A percentile compares a stretch with the other conserved stretches of the same genome.
These are phyloP conservation scores for Callithrix jacchus DNA, from an alignment of 2,113 vertebrate genomes.

Conservation along the genomic window DNA sequence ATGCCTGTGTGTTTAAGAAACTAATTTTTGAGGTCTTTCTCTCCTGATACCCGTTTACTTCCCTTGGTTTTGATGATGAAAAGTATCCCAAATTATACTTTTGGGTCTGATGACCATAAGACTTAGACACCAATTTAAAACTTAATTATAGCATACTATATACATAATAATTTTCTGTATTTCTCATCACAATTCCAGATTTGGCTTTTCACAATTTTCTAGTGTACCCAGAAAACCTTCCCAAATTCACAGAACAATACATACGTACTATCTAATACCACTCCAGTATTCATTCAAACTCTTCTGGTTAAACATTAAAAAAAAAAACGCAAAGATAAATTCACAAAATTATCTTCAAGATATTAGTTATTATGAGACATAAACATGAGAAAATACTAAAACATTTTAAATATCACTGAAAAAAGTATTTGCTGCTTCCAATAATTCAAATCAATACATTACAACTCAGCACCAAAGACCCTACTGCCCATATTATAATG, in stretches of 20 bases:
- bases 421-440: background rate
- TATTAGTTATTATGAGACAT: background rate
- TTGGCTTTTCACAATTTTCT: background rate
- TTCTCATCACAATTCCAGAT: constrained; percentile 7
- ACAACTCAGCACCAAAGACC: background rate
- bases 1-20: background rate
- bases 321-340: background rate
- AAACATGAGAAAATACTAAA: background rate
- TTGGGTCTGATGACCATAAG: background rate
- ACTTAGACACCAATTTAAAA: background rate
- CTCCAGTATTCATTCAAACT: background rate
- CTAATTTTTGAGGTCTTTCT: background rate
- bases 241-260: background rate
- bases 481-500: background rate
- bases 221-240: background rate
- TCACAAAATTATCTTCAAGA: background rate
- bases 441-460: background rate
- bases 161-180: background rate
- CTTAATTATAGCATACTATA: background rate
- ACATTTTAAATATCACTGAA: background rate
- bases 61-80: background rate
- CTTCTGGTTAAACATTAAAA: background rate
- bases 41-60: background rate
- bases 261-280: background rate
- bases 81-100: constrained; percentile 10